phyloP scores from a whole-genome alignment of 2,888 invertebrate species.

The Ochropleura leucogaster region DNA sequence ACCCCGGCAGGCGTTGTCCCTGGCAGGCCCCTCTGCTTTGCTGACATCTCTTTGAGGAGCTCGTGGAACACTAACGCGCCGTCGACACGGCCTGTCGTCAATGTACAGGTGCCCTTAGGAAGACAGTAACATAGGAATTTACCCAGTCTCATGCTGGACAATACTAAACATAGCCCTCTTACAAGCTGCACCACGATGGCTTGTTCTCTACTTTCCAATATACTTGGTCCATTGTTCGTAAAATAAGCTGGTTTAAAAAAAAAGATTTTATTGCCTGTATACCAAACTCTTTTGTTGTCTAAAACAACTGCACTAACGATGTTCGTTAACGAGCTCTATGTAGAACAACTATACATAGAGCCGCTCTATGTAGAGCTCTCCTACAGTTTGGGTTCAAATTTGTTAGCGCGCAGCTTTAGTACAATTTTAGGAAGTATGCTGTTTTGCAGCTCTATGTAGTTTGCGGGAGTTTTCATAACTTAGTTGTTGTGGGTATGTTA shows the following conservation, averaged over 20 bases:
- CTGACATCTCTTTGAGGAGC: too few relatives aligned
- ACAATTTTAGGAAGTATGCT: slow-evolving; percentile 19
- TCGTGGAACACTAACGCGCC: too few relatives aligned
- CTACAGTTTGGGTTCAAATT: slow-evolving; percentile 29
- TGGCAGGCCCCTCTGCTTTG: too few relatives aligned
- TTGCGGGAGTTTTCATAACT: slow-evolving; percentile 13
- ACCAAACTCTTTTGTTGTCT: slow-evolving; percentile 21
- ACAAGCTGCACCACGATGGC: background rate
- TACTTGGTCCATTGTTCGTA: background rate
- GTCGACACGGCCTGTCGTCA: too few relatives aligned
- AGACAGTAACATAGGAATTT: too few relatives aligned
- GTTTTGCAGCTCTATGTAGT: slow-evolving; percentile 5
- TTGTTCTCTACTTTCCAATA: background rate
- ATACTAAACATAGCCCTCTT: background rate
- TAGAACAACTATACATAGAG: slow-evolving; percentile 16
- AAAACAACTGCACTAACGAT: slow-evolving; percentile 45
- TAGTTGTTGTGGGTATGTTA: background rate
- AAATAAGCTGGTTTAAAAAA: too few relatives aligned
- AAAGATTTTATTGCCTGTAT: background rate
- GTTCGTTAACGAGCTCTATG: slow-evolving; percentile 39
- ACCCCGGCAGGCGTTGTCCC: too few relatives aligned
- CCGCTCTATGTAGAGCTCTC: slow-evolving; percentile 13
- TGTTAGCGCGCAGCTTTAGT: slow-evolving; percentile 16
- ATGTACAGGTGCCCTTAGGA: too few relatives aligned
- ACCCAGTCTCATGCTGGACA: background rate